These are phyloP conservation scores for Drosophila malerkotliana DNA, from an alignment of 1,140 invertebrate species.

Conservation along the genomic window DNA sequence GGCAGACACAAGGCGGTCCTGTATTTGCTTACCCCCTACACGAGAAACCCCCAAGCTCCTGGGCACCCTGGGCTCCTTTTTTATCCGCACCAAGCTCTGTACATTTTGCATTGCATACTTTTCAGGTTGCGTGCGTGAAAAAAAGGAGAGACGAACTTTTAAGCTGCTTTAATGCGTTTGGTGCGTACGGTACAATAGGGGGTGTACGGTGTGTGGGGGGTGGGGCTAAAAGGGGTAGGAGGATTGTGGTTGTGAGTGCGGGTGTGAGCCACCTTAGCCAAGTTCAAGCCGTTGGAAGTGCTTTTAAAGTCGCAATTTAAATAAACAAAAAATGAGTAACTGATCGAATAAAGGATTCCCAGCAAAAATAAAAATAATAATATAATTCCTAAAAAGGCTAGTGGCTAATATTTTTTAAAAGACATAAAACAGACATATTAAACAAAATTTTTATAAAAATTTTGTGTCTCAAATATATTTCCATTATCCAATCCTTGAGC, in stretches of 20 bases:
- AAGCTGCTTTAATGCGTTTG: constrained; percentile 79
- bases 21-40: constrained; percentile 40
- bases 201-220: neutral
- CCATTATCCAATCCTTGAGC: neutral
- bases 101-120: constrained; percentile 75
- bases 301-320: constrained; percentile 70
- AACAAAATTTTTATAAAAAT: no score
- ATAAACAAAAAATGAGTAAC: constrained; percentile 3
- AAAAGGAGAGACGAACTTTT: constrained; percentile 61
- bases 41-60: neutral
- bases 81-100: constrained; percentile 14
- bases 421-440: no score
- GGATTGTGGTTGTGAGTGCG: constrained; percentile 27
- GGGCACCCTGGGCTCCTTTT: neutral
- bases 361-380: neutral
- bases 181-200: constrained; percentile 51
- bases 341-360: constrained; percentile 18
- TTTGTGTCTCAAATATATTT: no score
- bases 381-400: neutral
- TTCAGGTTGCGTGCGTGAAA: constrained; percentile 68
- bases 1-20: constrained; percentile 1
- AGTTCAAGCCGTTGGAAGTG: constrained; percentile 80
- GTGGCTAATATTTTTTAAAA: no score
- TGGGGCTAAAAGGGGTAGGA: constrained; percentile 7
- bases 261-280: constrained; percentile 50